A percentile compares a stretch with the other conserved stretches of the same genome.
Conservation (phyloP, 2,888 invertebrate genomes). For the Itoplectis maculator region DNA sequence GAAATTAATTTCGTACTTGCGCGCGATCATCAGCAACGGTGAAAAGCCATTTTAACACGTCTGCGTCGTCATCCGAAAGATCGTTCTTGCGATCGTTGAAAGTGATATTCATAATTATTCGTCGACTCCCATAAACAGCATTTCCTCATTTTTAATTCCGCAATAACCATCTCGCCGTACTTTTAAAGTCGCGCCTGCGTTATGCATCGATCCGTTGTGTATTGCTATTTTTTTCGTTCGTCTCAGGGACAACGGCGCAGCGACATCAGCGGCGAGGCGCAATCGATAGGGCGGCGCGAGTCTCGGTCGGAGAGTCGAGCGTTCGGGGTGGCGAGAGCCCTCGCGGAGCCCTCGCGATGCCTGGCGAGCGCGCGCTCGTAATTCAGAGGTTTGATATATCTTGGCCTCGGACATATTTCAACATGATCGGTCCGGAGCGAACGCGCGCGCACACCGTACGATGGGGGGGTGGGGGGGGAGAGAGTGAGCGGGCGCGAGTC, state of each 20-base stretch:
- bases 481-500: not conserved
- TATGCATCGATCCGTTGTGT: not conserved
- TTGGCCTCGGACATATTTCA: conserved; percentile 80
- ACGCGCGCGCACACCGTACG: conserved; percentile 46
- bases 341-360: conserved; percentile 57
- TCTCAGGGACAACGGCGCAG: conserved; percentile 13
- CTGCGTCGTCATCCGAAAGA: conserved; percentile 67
- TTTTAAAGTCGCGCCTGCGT: not conserved
- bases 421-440: conserved; percentile 74
- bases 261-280: conserved; percentile 42
- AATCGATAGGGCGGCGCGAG: conserved; percentile 60
- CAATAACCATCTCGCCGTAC: not conserved
- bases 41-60: conserved; percentile 73
- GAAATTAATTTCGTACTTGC: conserved; percentile 83
- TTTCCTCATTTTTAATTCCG: conserved; percentile 59
- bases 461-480: not conserved
- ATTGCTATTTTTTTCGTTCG: conserved; percentile 36
- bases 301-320: conserved; percentile 44
- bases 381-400: conserved; percentile 80
- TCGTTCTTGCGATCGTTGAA: not conserved
- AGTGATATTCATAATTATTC: not conserved
- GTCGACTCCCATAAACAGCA: not conserved
- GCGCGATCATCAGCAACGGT: conserved; percentile 59
- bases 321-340: conserved; percentile 36
- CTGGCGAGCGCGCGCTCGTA: conserved; percentile 71